phyloP scores from a whole-genome alignment of 2,888 invertebrate species.

The Nomada fucata region DNA sequence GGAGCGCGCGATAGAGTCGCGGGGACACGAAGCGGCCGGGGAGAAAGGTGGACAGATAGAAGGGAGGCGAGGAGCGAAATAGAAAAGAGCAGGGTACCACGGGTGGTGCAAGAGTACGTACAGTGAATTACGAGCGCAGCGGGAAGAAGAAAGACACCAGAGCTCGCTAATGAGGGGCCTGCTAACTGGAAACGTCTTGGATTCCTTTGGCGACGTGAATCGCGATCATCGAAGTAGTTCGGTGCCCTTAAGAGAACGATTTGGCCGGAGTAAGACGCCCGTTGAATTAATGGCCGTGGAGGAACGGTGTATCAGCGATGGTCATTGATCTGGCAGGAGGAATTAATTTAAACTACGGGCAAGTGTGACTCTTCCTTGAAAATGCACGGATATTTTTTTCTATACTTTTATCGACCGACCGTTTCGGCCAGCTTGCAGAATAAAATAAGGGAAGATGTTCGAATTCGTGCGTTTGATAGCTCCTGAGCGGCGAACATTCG shows the following conservation, averaged over 20 bases:
- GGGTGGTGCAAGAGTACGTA: conserved; percentile 40
- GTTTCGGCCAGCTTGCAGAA: too few species aligned
- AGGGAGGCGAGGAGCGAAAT: conserved; percentile 52
- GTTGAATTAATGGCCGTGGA: too few species aligned
- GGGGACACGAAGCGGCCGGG: not conserved
- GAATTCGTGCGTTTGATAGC: too few species aligned
- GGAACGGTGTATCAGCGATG: too few species aligned
- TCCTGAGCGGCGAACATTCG: too few species aligned
- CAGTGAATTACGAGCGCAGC: conserved; percentile 58
- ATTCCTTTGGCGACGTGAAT: conserved; percentile 23
- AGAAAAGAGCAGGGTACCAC: conserved; percentile 55
- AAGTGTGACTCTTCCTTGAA: too few species aligned
- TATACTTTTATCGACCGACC: too few species aligned
- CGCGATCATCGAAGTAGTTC: not conserved
- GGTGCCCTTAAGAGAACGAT: not conserved
- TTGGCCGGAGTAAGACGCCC: not conserved
- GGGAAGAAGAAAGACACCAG: conserved; percentile 62
- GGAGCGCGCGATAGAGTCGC: conserved; percentile 14
- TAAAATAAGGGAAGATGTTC: too few species aligned
- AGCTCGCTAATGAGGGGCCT: conserved; percentile 60
- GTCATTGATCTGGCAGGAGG: too few species aligned
- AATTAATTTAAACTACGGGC: too few species aligned
- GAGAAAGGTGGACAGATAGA: conserved; percentile 48
- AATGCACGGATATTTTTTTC: too few species aligned
- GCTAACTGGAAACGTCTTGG: conserved; percentile 31